These are phyloP conservation scores for Microvelia longipes DNA, from an alignment of 1,140 invertebrate species.

Conservation along the genomic window DNA sequence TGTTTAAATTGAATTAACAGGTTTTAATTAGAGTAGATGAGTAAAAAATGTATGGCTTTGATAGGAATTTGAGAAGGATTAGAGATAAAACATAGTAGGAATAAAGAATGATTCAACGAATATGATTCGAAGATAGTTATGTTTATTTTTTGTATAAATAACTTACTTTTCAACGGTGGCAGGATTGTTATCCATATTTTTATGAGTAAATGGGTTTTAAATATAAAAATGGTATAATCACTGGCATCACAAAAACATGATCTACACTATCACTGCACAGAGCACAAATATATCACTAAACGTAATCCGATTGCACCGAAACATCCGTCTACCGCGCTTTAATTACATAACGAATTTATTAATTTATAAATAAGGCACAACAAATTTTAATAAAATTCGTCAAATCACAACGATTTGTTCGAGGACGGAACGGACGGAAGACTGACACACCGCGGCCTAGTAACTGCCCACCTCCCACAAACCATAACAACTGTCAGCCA, in stretches of 20 bases:
- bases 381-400: neutral
- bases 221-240: neutral
- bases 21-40: no score
- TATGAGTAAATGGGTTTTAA: neutral
- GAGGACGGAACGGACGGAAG: neutral
- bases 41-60: no score
- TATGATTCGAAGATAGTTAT: no score
- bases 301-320: neutral
- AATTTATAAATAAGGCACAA: neutral
- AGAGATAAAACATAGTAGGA: no score
- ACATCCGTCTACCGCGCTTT: neutral
- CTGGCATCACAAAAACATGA: neutral
- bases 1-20: no score
- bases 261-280: neutral
- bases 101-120: no score
- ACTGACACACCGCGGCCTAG: neutral
- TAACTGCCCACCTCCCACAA: neutral
- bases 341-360: neutral
- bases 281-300: neutral
- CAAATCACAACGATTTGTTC: no score
- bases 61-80: no score
- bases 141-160: no score
- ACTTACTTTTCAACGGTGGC: conserved; percentile 20
- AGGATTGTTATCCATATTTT: conserved; percentile 16
- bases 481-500: conserved; percentile 28